Conservation (phyloP, 2,113 vertebrate genomes). For the Saguinus midas region DNA sequence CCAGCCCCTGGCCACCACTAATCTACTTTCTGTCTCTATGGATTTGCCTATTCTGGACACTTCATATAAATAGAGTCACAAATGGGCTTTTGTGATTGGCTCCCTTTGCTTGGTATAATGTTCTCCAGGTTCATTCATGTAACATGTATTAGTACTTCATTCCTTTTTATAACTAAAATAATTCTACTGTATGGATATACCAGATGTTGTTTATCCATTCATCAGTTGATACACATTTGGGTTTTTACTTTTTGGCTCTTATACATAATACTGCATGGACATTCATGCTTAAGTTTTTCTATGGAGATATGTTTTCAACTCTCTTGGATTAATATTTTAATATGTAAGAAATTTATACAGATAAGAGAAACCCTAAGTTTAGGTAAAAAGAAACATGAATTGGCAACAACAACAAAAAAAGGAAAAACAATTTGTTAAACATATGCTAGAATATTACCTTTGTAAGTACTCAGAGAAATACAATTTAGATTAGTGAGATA, state of each 20-base stretch:
- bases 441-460: background rate
- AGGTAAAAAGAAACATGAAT: background rate
- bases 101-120: background rate
- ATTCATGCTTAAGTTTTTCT: background rate
- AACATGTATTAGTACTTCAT: background rate
- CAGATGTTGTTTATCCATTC: background rate
- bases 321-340: constrained; percentile 36
- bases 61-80: background rate
- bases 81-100: background rate
- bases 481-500: background rate
- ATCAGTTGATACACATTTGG: background rate
- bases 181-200: background rate
- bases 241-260: background rate
- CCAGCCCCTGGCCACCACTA: background rate
- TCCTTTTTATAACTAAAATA: constrained; percentile 21
- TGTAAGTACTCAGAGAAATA: background rate
- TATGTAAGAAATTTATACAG: constrained; percentile 33
- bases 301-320: constrained; percentile 33
- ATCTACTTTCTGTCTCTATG: background rate
- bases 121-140: background rate
- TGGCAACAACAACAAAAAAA: background rate
- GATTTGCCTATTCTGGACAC: background rate
- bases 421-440: background rate
- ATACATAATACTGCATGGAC: background rate
- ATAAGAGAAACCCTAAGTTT: background rate